Percentiles rank a stretch among this genome's conserved stretches.
Conservation (phyloP, 1,140 invertebrate species). For the Bombus impatiens region DNA sequence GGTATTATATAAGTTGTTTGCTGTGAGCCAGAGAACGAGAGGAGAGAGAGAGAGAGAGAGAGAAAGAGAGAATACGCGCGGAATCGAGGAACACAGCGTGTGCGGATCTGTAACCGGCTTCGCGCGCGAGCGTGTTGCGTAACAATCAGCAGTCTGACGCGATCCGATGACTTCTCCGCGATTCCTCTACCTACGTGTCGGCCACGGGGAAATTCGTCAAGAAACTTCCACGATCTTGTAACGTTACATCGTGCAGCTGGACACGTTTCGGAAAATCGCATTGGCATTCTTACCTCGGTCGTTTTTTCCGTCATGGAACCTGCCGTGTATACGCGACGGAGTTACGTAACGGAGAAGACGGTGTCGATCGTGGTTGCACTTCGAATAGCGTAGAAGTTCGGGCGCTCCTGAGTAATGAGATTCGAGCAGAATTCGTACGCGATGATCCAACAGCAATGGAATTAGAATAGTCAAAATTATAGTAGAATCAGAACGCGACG, state of each 20-base stretch:
- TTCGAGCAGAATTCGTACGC: not conserved
- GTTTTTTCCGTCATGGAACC: not conserved
- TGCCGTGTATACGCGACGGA: not conserved
- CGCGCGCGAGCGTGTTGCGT: slow-evolving; percentile 37
- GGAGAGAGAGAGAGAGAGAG: not conserved
- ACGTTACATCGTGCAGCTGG: not conserved
- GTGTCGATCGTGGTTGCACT: not conserved
- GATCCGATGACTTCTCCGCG: not conserved
- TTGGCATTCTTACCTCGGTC: not conserved
- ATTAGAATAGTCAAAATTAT: no score
- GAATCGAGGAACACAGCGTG: not conserved
- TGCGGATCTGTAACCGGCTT: not conserved
- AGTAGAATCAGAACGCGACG: not conserved
- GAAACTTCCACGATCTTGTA: not conserved
- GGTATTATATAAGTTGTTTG: slow-evolving; percentile 73
- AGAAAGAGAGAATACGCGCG: not conserved
- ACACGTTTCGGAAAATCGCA: not conserved
- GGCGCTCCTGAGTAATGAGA: not conserved
- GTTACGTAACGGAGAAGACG: slow-evolving; percentile 16
- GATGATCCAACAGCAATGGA: not conserved
- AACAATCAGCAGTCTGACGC: slow-evolving; percentile 26
- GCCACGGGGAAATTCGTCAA: not conserved
- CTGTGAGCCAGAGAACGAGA: slow-evolving; percentile 50
- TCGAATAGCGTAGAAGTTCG: not conserved
- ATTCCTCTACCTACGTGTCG: not conserved